These are phyloP conservation scores for Lichenostomus cassidix DNA, from an alignment of 2,113 vertebrate species.

Conservation along the genomic window DNA sequence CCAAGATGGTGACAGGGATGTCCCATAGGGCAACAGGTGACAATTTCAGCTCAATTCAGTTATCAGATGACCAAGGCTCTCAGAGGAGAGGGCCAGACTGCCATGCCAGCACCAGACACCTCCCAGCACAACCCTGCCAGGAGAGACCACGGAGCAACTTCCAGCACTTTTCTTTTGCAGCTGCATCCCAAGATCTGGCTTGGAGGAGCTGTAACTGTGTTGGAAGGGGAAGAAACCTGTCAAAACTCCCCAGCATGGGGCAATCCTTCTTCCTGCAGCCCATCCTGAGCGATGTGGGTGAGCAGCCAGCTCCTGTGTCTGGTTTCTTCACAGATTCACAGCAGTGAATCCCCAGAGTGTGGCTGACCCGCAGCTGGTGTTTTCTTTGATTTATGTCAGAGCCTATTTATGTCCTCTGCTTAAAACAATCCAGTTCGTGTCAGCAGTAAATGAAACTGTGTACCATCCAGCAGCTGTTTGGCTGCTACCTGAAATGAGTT, in stretches of 20 bases:
- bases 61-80: neutral
- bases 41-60: neutral
- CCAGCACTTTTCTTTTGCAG: neutral
- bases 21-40: neutral
- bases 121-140: rapidly evolving
- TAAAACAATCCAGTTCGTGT: constrained; percentile 56
- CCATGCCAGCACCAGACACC: rapidly evolving
- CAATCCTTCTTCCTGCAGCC: neutral
- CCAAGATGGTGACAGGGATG: rapidly evolving
- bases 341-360: neutral
- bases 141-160: neutral
- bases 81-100: neutral
- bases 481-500: constrained; percentile 64
- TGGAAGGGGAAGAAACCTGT: neutral
- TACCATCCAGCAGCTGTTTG: constrained; percentile 54
- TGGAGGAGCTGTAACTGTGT: rapidly evolving
- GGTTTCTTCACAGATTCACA: neutral
- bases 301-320: neutral
- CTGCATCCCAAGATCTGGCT: neutral
- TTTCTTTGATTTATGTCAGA: constrained; percentile 65
- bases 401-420: constrained; percentile 39
- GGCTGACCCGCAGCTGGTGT: constrained; percentile 54
- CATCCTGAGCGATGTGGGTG: rapidly evolving
- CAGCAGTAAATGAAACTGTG: constrained; percentile 59
- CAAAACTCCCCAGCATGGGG: neutral